phyloP scores from a whole-genome alignment of 2,797 vertebrate genomes.

The Pteronotus mesoamericanus region DNA sequence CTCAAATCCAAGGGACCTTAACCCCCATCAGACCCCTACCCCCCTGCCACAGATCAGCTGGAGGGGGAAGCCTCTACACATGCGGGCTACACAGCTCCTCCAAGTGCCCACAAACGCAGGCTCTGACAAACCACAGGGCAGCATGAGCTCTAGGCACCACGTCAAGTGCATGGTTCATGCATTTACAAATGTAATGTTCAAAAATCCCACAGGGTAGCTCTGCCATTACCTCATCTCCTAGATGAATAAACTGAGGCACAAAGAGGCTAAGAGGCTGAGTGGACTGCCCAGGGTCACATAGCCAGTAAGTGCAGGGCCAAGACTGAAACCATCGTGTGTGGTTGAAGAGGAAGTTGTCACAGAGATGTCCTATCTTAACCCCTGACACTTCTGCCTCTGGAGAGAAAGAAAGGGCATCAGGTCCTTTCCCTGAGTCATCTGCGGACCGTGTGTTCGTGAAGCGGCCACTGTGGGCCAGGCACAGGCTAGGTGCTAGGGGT shows the following conservation, averaged over 20 bases:
- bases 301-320: neutral
- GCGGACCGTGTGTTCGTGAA: accelerated
- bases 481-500: accelerated
- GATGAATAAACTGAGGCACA: neutral
- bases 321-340: accelerated
- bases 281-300: neutral
- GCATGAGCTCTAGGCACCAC: accelerated
- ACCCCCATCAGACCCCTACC: neutral
- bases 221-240: accelerated
- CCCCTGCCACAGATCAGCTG: neutral
- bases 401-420: neutral
- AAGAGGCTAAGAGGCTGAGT: neutral
- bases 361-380: neutral
- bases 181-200: neutral
- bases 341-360: neutral
- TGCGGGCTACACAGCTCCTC: accelerated
- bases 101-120: accelerated
- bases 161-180: accelerated
- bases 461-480: accelerated
- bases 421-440: neutral
- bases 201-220: accelerated
- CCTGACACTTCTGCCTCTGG: neutral
- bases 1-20: neutral
- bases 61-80: accelerated
- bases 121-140: accelerated